These are phyloP conservation scores for Trichogramma pretiosum DNA, from an alignment of 1,140 invertebrate genomes.

Conservation along the genomic window DNA sequence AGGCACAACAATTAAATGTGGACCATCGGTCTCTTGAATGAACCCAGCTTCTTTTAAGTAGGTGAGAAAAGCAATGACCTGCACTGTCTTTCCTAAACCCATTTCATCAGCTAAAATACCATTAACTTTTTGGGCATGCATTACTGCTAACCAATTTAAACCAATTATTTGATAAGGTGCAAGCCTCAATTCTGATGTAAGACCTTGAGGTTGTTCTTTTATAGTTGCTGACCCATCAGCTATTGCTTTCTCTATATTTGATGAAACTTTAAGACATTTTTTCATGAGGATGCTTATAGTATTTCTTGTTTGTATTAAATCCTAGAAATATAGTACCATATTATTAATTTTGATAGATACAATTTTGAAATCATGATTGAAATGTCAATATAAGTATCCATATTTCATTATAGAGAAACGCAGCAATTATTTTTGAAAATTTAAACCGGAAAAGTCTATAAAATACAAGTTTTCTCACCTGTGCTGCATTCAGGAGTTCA, in stretches of 20 bases:
- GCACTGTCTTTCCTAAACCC: constrained; percentile 87
- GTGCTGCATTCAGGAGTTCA: constrained; percentile 63
- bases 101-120: constrained; percentile 90
- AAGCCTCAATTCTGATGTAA: constrained; percentile 54
- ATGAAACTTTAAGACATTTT: constrained; percentile 63
- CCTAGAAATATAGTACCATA: constrained; percentile 21
- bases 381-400: constrained; percentile 1
- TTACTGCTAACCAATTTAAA: constrained; percentile 85
- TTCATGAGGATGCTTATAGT: constrained; percentile 64
- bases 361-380: background rate
- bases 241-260: constrained; percentile 63
- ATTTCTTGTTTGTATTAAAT: constrained; percentile 58
- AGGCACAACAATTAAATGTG: constrained; percentile 85
- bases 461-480: no score
- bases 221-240: constrained; percentile 56
- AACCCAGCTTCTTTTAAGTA: constrained; percentile 66
- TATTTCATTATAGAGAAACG: background rate
- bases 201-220: constrained; percentile 53
- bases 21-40: constrained; percentile 52
- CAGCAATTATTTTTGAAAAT: no score
- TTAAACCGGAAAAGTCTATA: no score
- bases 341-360: background rate
- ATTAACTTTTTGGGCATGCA: constrained; percentile 83
- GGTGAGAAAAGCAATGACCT: constrained; percentile 82
- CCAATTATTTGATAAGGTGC: constrained; percentile 88